Evolutionary conservation across 1,140 invertebrate species (phyloP), one percentile per base, ranked within the genome.

Genomic region (Chymomyza costata): DNA sequence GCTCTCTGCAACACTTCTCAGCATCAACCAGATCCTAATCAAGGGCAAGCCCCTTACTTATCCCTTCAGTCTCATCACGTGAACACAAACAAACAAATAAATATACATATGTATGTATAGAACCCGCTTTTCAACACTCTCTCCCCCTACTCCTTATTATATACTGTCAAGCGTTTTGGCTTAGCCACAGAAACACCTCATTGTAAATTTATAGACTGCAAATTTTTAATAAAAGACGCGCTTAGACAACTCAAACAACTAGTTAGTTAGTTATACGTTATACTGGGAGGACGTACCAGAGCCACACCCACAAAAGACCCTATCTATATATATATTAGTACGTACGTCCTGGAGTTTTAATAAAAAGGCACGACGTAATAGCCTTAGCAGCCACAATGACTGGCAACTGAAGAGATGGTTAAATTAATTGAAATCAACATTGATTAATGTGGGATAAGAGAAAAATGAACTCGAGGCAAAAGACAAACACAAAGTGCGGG

Each of bases 351-450:
- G n/a, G 21, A 35, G n/a, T 43, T 55, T 76, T 76, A 78, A 78
- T 66, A 78, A 78, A 69, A 74, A 52, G 53, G 40, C 46, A 49
- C 28, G 46, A 30, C 7, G 53, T 47, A 58, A 41, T 50, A 46
- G 19, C 39, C 18, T 54, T 44, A 58, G 62, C 39, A 28, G 30
- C 38, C 51, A 41, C 53, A 54, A 47, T 60, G 61, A 56, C 67
- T 59, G 73, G 64, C 76, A 48, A 80, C 57, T 71, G 66, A 76
- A 71, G 73, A 80, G 67, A 80, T 80, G 71, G 71, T 73, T 80
- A 80, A 78, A 78, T 78, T 78, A 78, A 78, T 78, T 78, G 73
- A 78, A 78, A 78, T 80, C 67, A 73, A 80, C 73, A 80, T 78
- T 78, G 73, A 78, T 78, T 78, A 78, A 78, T 78, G 73, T 80